Evolutionary conservation across 2,888 invertebrate genomes (phyloP), one percentile per base, ranked within the genome.

Genomic region (Muscina levida): DNA sequence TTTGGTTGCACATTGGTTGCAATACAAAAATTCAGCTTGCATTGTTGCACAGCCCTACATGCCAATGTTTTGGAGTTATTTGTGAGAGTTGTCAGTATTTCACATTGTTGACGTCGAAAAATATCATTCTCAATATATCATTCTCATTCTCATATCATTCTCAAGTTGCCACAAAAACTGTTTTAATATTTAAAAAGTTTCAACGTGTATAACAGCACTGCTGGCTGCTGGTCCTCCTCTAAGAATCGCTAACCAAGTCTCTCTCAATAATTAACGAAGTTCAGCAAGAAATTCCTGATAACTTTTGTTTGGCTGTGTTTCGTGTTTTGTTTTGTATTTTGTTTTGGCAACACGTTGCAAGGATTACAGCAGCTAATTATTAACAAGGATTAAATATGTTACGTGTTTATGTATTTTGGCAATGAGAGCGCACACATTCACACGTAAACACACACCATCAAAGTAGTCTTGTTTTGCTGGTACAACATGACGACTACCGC

Each of bases 301-400:
- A 53, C 53, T 53, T 53, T 53, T 11, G 6, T 53, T 24, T 24
- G 11, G 22, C 44, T 44, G n/a, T 2, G 53, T 11, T 53, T 37
- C 17, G 37, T 39, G 17, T 15, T 13, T 42, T 31, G 1, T 19
- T 26, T 51, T 17, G 1, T 56, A 11, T 11, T 22, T 56, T 56
- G 1, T 62, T 62, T 74, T 74, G 74, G 51, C 44, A 39, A 70
- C 72, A 79, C 72, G 72, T 72, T 78, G 82, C 82, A 79, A 72
- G 83, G 82, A 85, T 85, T 84, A 84, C 83, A 74, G 83, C 77
- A 83, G 83, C 84, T 84, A 83, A 85, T 85, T 83, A 84, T 84
- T 84, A 84, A 82, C 84, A 83, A 82, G 82, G 79, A 84, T 83
- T 84, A 82, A 83, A 82, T 81, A 82, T 84, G 84, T 83, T 82